Percentiles rank a stretch among this genome's conserved stretches.
phyloP scores from a whole-genome alignment of 2,888 invertebrate genomes.

The Hoplodrina ambigua region DNA sequence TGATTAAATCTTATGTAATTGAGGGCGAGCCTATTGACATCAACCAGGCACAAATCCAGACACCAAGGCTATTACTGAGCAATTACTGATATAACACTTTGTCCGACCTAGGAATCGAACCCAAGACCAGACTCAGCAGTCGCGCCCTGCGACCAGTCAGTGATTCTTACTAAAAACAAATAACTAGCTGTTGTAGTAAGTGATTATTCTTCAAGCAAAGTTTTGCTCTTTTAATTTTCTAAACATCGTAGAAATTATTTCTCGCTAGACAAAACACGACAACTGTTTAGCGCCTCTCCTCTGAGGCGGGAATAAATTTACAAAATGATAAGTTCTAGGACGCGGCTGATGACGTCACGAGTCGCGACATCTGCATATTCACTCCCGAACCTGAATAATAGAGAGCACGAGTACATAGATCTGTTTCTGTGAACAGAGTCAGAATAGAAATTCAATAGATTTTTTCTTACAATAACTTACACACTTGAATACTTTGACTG shows the following conservation, averaged over 20 bases:
- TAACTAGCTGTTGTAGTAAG: neutral
- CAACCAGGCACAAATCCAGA: no score
- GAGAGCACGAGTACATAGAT: conserved; percentile 12
- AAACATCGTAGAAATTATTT: conserved; percentile 14
- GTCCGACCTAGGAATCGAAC: no score
- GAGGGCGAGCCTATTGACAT: no score
- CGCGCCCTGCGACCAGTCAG: no score
- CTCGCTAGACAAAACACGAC: conserved; percentile 2
- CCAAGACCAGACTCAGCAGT: no score
- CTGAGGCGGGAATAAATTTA: conserved; percentile 47
- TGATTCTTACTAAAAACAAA: conserved; percentile 18
- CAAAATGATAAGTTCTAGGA: conserved; percentile 34
- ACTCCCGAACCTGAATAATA: conserved; percentile 31
- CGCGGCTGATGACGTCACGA: conserved; percentile 17
- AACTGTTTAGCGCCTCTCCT: conserved; percentile 11
- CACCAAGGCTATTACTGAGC: no score
- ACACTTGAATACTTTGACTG: no score
- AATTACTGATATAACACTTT: no score
- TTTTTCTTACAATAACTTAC: no score
- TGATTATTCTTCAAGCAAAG: neutral
- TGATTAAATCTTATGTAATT: no score
- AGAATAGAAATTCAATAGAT: neutral
- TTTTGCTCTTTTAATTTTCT: neutral
- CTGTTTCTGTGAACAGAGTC: neutral
- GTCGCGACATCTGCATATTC: conserved; percentile 39